These are phyloP conservation scores for Choloepus hoffmanni DNA, from an alignment of 2,113 vertebrate genomes.

Conservation along the genomic window DNA sequence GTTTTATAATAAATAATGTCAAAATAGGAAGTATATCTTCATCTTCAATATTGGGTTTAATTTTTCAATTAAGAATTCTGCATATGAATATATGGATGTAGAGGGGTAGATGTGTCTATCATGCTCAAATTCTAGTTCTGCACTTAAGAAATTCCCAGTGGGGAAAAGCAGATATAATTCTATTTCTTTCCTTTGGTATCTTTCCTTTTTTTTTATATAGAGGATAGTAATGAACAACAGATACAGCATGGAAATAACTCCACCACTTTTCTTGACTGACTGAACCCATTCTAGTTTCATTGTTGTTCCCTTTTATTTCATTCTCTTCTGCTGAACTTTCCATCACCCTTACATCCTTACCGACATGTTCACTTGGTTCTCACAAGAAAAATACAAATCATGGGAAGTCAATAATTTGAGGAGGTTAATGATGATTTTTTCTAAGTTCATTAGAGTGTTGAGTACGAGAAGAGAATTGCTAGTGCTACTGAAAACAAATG, in stretches of 20 bases:
- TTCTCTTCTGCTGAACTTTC: neutral
- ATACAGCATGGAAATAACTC: neutral
- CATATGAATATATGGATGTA: neutral
- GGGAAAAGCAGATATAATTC: neutral
- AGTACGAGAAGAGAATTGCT: neutral
- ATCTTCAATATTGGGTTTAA: neutral
- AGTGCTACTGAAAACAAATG: neutral
- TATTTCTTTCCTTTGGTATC: neutral
- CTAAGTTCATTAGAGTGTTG: neutral
- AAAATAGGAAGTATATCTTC: neutral
- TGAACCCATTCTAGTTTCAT: constrained; percentile 14
- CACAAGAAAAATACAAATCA: neutral
- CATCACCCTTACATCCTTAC: neutral
- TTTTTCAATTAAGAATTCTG: neutral
- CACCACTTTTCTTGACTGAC: constrained; percentile 1
- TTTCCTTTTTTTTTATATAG: neutral
- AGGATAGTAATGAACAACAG: neutral
- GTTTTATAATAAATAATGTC: neutral
- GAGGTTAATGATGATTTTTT: neutral
- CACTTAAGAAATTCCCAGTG: neutral
- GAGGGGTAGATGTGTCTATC: neutral
- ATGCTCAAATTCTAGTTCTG: neutral
- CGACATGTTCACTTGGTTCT: neutral
- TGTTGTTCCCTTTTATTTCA: neutral
- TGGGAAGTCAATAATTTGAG: neutral